Base-by-base conservation (phyloP, 2,888 invertebrate genomes). In the Bombylius major region DNA sequence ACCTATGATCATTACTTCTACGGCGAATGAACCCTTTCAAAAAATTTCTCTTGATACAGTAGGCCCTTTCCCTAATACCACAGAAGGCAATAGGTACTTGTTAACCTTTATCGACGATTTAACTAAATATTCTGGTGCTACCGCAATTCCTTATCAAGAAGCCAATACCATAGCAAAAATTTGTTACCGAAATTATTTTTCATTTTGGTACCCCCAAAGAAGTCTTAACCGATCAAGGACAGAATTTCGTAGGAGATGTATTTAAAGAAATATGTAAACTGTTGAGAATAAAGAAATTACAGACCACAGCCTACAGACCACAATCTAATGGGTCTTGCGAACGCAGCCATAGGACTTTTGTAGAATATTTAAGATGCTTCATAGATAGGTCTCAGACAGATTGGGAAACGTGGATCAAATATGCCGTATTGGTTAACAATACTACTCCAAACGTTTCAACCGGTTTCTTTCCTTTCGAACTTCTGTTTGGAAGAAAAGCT, bases 131-230 rank as follows among this genome's bases (percentile, higher is more conserved):
- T 62, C 61, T 33, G 58, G 60, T 47, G 66, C 66, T 47, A 61
- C 61, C 50, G 55, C 66, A 12, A 53, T 67, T 11, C 58, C 56
- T 8, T 63, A 65, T 56, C 66, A 69, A 56, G 64, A 65, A 55
- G 63, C 70, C 4, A 55, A 61, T 59, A 67, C 65, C 1, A 63
- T 70, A n/a, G 69, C 68, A 66, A 39, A 48, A 47, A 32, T 14
- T 53, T 3, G 39, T 32, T 5, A 36, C 47, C 6, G 53, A 53
- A 36, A 42, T 53, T 8, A 39, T 53, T 4, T 39, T 53, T 1
- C 31, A 5, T 8, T 47, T 11, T 36, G 47, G 53, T 1, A 36
- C 34, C 14, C 53, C 47, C 23, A 47, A 53, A 48, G n/a, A 9
- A 33, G 11, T 53, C 13, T 39, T 47, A 4, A 39, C 36, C 9